A percentile compares a stretch with the other conserved stretches of the same genome.
Conservation (phyloP, 92 coral and sea anemone genomes). For the Porites evermanni region DNA sequence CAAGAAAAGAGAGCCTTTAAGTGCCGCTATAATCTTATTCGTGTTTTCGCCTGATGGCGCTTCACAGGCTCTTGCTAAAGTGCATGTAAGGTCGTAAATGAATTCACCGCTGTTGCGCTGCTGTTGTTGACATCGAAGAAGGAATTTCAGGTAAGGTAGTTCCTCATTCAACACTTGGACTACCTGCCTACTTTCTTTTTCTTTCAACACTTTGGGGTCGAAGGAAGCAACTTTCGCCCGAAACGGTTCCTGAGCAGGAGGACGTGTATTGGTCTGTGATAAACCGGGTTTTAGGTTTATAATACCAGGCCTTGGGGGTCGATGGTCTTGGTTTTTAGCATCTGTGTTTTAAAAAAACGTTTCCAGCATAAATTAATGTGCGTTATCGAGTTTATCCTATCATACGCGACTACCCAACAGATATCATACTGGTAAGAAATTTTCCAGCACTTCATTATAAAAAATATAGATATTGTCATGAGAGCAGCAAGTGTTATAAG, state of each 20-base stretch:
- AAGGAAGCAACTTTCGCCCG: background rate
- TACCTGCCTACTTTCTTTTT: background rate
- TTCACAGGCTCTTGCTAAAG: conserved; percentile 37
- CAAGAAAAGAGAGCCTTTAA: conserved; percentile 37
- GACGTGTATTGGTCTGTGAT: background rate
- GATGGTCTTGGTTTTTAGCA: background rate
- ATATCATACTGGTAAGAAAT: too few species aligned
- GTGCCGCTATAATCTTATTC: conserved; percentile 24
- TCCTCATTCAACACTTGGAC: conserved; percentile 9
- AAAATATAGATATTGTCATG: too few species aligned
- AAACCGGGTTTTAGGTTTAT: background rate
- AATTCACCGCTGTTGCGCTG: conserved; percentile 11
- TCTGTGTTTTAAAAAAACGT: background rate
- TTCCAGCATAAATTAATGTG: background rate
- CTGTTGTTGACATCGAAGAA: conserved; percentile 2
- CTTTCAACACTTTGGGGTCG: background rate
- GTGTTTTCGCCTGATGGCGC: conserved; percentile 28
- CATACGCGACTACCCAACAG: background rate
- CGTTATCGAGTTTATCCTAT: background rate
- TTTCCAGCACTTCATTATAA: too few species aligned
- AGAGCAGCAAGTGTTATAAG: too few species aligned
- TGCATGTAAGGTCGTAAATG: conserved; percentile 30
- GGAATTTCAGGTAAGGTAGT: background rate
- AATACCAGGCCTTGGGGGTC: background rate
- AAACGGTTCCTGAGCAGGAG: background rate